These are phyloP conservation scores for Zoanthus sociatus DNA, from an alignment of 92 coral and sea anemone species.

Conservation along the genomic window DNA sequence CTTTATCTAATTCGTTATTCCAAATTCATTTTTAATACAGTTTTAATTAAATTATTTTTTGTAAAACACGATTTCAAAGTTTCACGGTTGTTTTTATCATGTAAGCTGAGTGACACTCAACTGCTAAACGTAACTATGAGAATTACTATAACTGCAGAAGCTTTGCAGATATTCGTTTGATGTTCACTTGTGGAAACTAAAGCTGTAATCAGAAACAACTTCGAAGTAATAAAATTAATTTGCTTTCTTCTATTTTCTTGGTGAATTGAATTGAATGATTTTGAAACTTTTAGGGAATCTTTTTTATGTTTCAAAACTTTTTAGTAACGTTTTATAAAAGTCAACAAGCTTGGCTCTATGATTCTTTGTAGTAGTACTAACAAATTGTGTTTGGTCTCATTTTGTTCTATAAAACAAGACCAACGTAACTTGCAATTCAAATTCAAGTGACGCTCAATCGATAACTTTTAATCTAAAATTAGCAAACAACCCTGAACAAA, in stretches of 20 bases:
- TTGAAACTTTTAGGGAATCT: background rate
- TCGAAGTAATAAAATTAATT: too few species aligned
- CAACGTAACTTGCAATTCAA: background rate
- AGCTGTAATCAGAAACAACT: too few species aligned
- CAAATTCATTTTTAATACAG: background rate
- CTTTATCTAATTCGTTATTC: background rate
- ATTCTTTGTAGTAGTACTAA: background rate
- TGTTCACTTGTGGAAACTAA: too few species aligned
- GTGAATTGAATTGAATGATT: background rate
- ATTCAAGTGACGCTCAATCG: conserved; percentile 9
- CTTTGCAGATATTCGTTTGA: too few species aligned
- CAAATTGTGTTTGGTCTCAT: background rate
- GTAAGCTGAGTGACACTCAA: too few species aligned
- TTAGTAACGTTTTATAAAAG: background rate
- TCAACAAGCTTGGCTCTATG: background rate
- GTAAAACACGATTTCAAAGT: too few species aligned
- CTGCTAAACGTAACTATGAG: too few species aligned
- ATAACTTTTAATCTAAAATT: background rate
- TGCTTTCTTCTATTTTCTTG: background rate
- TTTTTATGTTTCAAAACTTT: background rate
- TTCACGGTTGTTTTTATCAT: too few species aligned
- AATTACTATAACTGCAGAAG: too few species aligned
- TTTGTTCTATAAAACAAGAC: background rate
- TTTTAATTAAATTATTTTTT: background rate
- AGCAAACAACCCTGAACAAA: background rate